Evolutionary conservation across 2,888 invertebrate species (phyloP).

Genomic region (Choreutis nemorana): DNA sequence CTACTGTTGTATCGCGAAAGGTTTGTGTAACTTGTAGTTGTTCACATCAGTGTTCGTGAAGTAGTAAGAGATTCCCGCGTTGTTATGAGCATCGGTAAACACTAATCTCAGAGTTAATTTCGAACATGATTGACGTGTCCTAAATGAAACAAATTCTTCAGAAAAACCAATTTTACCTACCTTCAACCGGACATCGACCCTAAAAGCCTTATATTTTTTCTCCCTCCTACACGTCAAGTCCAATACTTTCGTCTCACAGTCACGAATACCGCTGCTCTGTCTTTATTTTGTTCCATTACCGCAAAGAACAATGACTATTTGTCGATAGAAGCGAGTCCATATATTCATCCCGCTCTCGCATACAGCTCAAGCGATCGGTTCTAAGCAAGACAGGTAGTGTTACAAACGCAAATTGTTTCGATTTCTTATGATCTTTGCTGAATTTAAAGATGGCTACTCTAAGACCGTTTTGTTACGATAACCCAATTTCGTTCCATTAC

Average conservation of each 20-base stretch:
- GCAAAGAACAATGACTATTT: conserved; percentile 62
- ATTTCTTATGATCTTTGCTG: conserved; percentile 50
- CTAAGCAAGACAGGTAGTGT: conserved; percentile 37
- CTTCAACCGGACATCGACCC: conserved; percentile 62
- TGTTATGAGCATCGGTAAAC: conserved; percentile 17
- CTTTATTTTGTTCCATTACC: conserved; percentile 65
- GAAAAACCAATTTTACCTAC: conserved; percentile 57
- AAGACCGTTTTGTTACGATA: conserved; percentile 59
- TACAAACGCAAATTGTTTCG: conserved; percentile 39
- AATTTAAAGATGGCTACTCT: conserved; percentile 60
- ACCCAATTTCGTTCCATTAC: conserved; percentile 60
- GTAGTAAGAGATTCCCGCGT: no score
- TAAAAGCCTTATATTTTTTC: conserved; percentile 49
- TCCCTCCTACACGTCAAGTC: conserved; percentile 28
- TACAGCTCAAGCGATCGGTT: conserved; percentile 10
- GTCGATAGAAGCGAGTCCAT: conserved; percentile 41
- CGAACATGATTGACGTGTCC: conserved; percentile 34
- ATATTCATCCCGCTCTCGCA: conserved; percentile 43
- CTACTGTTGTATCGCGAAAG: no score
- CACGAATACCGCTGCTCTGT: conserved; percentile 64
- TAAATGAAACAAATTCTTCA: conserved; percentile 47
- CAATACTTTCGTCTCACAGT: conserved; percentile 47
- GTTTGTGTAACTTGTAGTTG: no score
- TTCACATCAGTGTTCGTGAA: no score
- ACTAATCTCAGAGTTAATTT: neutral